Evolutionary conservation across 2,888 invertebrate species (phyloP), one percentile per base, ranked within the genome.

Genomic region (Phaonia tiefii): DNA sequence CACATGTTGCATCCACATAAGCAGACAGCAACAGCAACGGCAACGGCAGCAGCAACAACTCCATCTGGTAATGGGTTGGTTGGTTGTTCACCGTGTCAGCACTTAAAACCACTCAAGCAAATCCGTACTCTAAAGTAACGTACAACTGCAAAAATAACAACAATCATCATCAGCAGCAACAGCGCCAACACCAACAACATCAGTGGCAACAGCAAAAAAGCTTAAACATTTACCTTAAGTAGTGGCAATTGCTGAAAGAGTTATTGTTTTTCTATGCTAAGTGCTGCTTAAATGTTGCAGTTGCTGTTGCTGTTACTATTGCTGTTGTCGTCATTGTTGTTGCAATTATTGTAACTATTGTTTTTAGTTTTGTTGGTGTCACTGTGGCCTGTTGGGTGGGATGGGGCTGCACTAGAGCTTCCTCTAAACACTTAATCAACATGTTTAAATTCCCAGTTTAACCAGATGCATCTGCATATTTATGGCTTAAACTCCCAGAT

Each of bases 51-150:
- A 51, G 4, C 49, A 20, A 49, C 49, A 20, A 20, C 49, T 4
- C 49, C 49, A 49, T 49, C 15, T 49, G 49, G 20, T 17, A 20
- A 49, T 49, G 49, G 44, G 10, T n/a, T 44, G 13, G 10, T n/a
- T 44, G 44, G 10, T n/a, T 44, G 44, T 44, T n/a, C 11, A n/a
- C 44, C 69, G 75, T 81, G 75, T 78, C 81, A 81, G 81, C 78
- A 73, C 81, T 78, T 78, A 69, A 81, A 81, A 78, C 78, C 81
- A 81, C 81, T 81, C 81, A 81, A 81, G 75, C 81, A 81, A 81
- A 81, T 81, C 81, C 72, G 69, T 63, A 78, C 72, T 81, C 75
- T 82, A 80, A 77, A 81, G 80, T 82, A 85, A 80, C 73, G 82
- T 66, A 80, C 79, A 65, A 76, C 44, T 51, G 25, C 69, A 77